Evolutionary conservation across 1,140 invertebrate genomes (phyloP).

Genomic region (Sitophilus oryzae): DNA sequence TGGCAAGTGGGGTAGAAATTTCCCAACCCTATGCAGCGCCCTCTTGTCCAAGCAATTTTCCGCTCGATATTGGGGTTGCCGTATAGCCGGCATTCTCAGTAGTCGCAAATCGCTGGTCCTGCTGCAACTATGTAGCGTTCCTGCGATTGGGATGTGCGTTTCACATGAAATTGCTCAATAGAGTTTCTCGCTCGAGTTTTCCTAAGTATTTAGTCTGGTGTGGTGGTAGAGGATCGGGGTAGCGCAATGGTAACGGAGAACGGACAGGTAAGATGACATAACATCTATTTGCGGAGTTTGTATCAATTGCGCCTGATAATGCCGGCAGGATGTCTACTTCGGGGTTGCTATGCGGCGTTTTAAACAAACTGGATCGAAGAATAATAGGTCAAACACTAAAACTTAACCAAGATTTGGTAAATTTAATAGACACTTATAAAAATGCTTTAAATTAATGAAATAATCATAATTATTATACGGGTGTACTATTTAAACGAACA

Average conservation of each 20-base stretch:
- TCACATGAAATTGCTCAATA: slow-evolving; percentile 29
- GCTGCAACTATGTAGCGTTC: slow-evolving; percentile 22
- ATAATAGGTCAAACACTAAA: too few species aligned
- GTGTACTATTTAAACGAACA: too few species aligned
- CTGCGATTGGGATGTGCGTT: slow-evolving; percentile 10
- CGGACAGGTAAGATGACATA: slow-evolving; percentile 34
- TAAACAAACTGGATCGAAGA: background rate
- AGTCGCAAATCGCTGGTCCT: slow-evolving; percentile 29
- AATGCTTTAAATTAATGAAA: too few species aligned
- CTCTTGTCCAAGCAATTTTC: slow-evolving; percentile 34
- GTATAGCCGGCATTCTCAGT: slow-evolving; percentile 31
- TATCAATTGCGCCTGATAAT: too few species aligned
- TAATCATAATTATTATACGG: too few species aligned
- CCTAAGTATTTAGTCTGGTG: slow-evolving; percentile 1
- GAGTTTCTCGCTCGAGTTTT: slow-evolving; percentile 7
- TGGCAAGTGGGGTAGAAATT: background rate
- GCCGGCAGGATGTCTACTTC: background rate
- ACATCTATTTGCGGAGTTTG: too few species aligned
- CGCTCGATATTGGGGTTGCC: slow-evolving; percentile 41
- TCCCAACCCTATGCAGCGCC: slow-evolving; percentile 8
- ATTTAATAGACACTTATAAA: too few species aligned
- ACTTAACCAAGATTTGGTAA: too few species aligned
- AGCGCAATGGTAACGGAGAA: slow-evolving; percentile 39
- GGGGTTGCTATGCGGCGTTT: slow-evolving; percentile 12
- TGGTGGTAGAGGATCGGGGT: slow-evolving; percentile 1